These are phyloP conservation scores for Andrena camellia DNA, from an alignment of 2,888 invertebrate species.

Conservation along the genomic window DNA sequence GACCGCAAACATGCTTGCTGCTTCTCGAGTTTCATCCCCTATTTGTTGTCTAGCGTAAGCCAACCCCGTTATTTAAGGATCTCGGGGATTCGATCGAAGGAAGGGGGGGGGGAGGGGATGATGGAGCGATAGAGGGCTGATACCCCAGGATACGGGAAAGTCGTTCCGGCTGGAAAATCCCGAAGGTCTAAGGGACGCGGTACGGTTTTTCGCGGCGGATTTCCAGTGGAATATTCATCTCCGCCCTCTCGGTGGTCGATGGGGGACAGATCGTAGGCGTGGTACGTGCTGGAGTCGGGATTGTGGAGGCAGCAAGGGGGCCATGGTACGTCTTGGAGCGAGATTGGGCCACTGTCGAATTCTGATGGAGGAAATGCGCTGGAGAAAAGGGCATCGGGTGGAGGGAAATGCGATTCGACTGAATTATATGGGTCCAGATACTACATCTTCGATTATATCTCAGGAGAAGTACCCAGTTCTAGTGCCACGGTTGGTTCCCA, in stretches of 20 bases:
- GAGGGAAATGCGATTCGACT: background rate
- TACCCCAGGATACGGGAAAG: slow-evolving; percentile 27
- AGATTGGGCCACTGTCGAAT: slow-evolving; percentile 25
- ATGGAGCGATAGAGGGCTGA: slow-evolving; percentile 17
- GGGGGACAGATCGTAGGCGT: slow-evolving; percentile 3
- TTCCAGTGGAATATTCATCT: slow-evolving; percentile 57
- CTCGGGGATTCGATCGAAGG: background rate
- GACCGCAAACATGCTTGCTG: background rate
- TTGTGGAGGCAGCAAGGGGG: background rate
- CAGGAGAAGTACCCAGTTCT: too few species aligned
- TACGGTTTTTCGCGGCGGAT: slow-evolving; percentile 55
- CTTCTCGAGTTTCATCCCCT: slow-evolving; percentile 25
- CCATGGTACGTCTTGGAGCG: slow-evolving; percentile 16
- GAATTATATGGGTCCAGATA: too few species aligned
- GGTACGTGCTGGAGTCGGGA: background rate
- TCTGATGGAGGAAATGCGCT: background rate
- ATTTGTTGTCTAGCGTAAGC: slow-evolving; percentile 14
- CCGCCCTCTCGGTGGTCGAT: background rate
- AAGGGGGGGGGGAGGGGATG: too few species aligned
- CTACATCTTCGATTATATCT: too few species aligned
- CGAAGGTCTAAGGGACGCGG: slow-evolving; percentile 17
- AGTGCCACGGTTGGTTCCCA: too few species aligned
- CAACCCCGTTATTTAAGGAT: slow-evolving; percentile 37
- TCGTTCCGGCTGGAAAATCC: slow-evolving; percentile 41
- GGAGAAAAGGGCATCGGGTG: background rate